Percentiles rank a stretch among this genome's conserved stretches.
Evolutionary conservation across 2,797 vertebrate genomes (phyloP).

Genomic region (Todus mexicanus): DNA sequence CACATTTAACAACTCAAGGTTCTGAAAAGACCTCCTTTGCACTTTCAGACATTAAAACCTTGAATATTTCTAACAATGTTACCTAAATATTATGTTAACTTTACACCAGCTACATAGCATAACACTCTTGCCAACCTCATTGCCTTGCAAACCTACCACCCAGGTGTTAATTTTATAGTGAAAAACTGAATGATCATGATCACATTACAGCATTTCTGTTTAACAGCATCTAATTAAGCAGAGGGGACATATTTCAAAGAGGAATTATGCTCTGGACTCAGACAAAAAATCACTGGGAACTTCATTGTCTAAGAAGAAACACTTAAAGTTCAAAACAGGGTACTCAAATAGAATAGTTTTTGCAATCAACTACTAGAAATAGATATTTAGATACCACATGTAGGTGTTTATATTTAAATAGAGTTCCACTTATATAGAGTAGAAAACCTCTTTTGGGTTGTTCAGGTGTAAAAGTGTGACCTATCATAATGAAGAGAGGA

Average conservation of each 20-base stretch:
- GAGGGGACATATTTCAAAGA: background rate
- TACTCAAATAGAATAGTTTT: background rate
- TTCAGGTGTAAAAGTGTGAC: background rate
- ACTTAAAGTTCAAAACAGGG: background rate
- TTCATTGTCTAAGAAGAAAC: background rate
- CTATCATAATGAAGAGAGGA: background rate
- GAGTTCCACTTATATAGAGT: background rate
- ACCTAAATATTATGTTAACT: background rate
- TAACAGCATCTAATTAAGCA: background rate
- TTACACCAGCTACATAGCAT: background rate
- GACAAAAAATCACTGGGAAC: background rate
- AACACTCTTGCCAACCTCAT: background rate
- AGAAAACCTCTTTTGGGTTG: background rate
- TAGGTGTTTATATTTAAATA: background rate
- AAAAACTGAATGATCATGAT: background rate
- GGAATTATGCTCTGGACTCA: background rate
- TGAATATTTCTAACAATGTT: background rate
- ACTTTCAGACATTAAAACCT: background rate
- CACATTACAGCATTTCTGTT: background rate
- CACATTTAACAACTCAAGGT: background rate
- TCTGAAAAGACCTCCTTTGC: background rate
- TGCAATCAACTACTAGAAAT: background rate
- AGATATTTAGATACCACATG: background rate
- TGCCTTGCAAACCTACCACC: background rate
- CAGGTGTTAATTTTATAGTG: background rate